phyloP scores from a whole-genome alignment of 2,797 vertebrate genomes.

The Apogon talboti region DNA sequence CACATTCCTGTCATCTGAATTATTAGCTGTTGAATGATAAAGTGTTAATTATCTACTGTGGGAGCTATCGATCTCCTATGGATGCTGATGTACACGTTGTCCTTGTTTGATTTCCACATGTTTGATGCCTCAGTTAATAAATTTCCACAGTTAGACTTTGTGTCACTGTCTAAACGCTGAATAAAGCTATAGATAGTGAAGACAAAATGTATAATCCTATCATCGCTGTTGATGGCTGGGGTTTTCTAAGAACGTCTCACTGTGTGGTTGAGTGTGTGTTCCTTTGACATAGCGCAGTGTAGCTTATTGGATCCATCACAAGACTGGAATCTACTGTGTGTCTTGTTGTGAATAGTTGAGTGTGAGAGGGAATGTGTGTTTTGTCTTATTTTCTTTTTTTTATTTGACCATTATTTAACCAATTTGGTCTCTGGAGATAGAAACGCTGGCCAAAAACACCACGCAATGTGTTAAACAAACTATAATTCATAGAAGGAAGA shows the following conservation, averaged over 20 bases:
- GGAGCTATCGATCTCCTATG: slow-evolving; percentile 25
- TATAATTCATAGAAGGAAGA: slow-evolving; percentile 1
- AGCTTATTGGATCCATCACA: neutral
- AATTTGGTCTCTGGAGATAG: slow-evolving; percentile 16
- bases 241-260: slow-evolving; percentile 40
- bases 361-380: neutral
- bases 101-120: slow-evolving; percentile 20
- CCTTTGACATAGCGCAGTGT: neutral
- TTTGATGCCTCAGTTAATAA: slow-evolving; percentile 44
- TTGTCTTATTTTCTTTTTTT: slow-evolving; percentile 6
- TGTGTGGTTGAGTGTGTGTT: slow-evolving; percentile 30
- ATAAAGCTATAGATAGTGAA: slow-evolving; percentile 21
- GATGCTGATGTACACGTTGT: slow-evolving; percentile 32
- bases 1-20: slow-evolving; percentile 19
- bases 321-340: slow-evolving; percentile 8
- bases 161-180: slow-evolving; percentile 14
- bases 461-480: slow-evolving; percentile 9
- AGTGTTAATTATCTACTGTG: slow-evolving; percentile 21
- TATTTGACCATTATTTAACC: slow-evolving; percentile 14
- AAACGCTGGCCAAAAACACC: slow-evolving; percentile 17
- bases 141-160: slow-evolving; percentile 18
- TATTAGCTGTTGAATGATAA: slow-evolving; percentile 4
- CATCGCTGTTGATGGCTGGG: slow-evolving; percentile 17
- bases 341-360: slow-evolving; percentile 29
- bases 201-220: slow-evolving; percentile 19